A percentile compares a stretch with the other conserved stretches of the same genome.
phyloP scores from a whole-genome alignment of 2,113 vertebrate species.

The Seriola quinqueradiata region DNA sequence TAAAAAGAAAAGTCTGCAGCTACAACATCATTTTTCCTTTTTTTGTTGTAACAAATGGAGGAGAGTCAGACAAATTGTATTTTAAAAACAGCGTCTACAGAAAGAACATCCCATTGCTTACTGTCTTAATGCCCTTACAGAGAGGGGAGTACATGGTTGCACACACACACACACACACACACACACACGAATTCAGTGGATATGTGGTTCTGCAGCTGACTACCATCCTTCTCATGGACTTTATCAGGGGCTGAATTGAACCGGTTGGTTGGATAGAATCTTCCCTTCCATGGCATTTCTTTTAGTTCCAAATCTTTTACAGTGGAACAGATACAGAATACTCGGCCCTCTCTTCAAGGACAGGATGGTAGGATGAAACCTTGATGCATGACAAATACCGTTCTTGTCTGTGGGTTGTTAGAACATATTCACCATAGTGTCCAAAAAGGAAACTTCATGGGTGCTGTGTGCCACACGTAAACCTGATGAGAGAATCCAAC shows the following conservation, averaged over 20 bases:
- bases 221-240: neutral
- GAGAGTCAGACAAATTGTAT: too few relatives aligned
- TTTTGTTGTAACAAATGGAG: too few relatives aligned
- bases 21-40: too few relatives aligned
- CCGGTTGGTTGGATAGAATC: neutral
- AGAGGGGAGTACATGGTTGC: neutral
- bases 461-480: neutral
- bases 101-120: neutral
- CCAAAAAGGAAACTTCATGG: neutral
- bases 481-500: neutral
- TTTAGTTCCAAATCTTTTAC: neutral
- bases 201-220: neutral
- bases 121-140: neutral
- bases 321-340: neutral
- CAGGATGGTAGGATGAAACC: neutral
- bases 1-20: too few relatives aligned
- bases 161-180: too few relatives aligned
- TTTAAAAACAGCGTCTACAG: too few relatives aligned
- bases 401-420: neutral
- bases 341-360: neutral
- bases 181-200: neutral
- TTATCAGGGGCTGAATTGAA: neutral
- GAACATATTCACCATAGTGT: neutral
- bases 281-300: neutral
- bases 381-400: neutral